Evolutionary conservation across 1,140 invertebrate species (phyloP).

Genomic region (Caerostris darwini): DNA sequence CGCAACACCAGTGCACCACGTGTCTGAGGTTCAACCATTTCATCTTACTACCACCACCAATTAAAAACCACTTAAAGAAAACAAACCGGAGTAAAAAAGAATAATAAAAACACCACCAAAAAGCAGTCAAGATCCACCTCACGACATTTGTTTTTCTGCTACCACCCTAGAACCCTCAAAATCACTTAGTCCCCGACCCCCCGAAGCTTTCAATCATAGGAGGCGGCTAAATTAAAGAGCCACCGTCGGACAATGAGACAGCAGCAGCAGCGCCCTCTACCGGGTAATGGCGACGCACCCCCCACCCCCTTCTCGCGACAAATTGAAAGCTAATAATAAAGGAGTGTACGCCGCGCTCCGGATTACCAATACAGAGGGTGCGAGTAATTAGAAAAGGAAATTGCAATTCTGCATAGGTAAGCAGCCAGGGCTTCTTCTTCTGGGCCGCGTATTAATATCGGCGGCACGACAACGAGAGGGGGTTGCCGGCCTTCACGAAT

Average conservation of each 20-base stretch:
- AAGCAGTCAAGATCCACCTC: too few relatives aligned
- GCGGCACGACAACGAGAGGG: slow-evolving; percentile 44
- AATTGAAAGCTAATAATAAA: slow-evolving; percentile 78
- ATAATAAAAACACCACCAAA: too few relatives aligned
- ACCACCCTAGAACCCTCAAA: too few relatives aligned
- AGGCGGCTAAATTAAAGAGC: slow-evolving; percentile 72
- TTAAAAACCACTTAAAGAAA: not conserved
- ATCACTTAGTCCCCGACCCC: slow-evolving; percentile 2
- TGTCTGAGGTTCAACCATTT: not conserved
- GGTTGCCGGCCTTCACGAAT: slow-evolving; percentile 34
- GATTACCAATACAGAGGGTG: slow-evolving; percentile 73
- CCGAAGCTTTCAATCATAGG: slow-evolving; percentile 65
- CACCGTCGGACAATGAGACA: slow-evolving; percentile 57
- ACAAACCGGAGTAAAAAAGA: too few relatives aligned
- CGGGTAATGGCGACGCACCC: slow-evolving; percentile 55
- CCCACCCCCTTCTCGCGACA: slow-evolving; percentile 59
- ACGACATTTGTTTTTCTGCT: too few relatives aligned
- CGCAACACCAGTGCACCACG: not conserved
- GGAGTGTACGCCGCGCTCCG: slow-evolving; percentile 46
- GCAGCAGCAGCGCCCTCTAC: slow-evolving; percentile 62
- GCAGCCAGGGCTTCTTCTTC: slow-evolving; percentile 57
- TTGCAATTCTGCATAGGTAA: slow-evolving; percentile 78
- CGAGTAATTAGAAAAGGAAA: slow-evolving; percentile 78
- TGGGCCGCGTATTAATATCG: slow-evolving; percentile 62
- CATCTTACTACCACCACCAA: not conserved